phyloP scores from a whole-genome alignment of 2,888 invertebrate species.

The Ichneumoninae sp. region DNA sequence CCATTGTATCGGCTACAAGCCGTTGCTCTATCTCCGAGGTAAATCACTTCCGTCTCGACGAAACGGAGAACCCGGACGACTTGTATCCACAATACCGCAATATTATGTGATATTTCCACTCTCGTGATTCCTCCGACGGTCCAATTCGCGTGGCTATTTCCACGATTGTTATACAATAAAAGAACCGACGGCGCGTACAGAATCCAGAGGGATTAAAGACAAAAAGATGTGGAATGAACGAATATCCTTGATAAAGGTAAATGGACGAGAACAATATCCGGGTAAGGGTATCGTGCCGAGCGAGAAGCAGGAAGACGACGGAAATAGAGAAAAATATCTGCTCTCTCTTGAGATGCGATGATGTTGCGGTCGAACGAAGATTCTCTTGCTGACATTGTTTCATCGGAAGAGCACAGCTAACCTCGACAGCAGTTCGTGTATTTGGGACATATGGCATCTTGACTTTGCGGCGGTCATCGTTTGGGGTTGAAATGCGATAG shows the following conservation, averaged over 20 bases:
- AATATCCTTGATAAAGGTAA: constrained; percentile 3
- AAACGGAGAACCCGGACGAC: neutral
- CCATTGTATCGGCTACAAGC: neutral
- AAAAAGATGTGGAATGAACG: neutral
- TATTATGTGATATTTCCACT: neutral
- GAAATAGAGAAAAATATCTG: neutral
- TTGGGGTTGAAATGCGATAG: constrained; percentile 54
- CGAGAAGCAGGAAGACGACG: neutral
- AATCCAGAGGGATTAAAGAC: neutral
- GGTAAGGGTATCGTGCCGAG: neutral
- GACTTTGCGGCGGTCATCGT: constrained; percentile 9
- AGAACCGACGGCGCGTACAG: neutral
- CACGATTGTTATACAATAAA: neutral
- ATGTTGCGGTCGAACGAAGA: constrained; percentile 14
- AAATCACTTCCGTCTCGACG: neutral
- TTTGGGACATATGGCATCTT: constrained; percentile 10
- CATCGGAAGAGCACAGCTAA: constrained; percentile 7
- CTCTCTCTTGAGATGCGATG: neutral
- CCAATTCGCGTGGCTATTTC: neutral
- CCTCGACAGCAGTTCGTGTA: constrained; percentile 4
- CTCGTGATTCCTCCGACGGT: neutral
- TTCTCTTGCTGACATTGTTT: constrained; percentile 9
- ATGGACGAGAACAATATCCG: constrained; percentile 3
- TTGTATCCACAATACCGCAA: neutral
- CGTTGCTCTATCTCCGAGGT: neutral